Evolutionary conservation across 2,888 invertebrate genomes (phyloP).

Genomic region (Rhingia rostrata): DNA sequence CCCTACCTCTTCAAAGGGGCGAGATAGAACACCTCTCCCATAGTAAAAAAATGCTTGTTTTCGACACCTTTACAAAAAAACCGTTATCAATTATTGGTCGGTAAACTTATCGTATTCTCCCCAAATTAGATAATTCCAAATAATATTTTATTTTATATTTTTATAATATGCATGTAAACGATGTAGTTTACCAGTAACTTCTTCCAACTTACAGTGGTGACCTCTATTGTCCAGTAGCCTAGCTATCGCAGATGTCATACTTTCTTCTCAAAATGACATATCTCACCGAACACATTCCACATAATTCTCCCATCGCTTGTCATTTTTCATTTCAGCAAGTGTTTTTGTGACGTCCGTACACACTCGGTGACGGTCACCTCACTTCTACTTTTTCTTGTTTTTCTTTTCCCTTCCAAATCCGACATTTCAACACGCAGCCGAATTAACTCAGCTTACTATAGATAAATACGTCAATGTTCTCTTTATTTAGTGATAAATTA

Average conservation of each 20-base stretch:
- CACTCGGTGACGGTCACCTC: conserved; percentile 36
- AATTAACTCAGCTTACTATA: conserved; percentile 1
- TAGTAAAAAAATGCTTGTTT: too few relatives aligned
- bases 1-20: too few relatives aligned
- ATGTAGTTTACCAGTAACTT: neutral
- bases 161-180: neutral
- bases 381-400: conserved; percentile 40
- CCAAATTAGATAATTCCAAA: too few relatives aligned
- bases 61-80: too few relatives aligned
- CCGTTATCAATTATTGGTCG: too few relatives aligned
- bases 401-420: neutral
- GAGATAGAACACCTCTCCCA: too few relatives aligned
- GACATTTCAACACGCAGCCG: conserved; percentile 20
- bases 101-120: too few relatives aligned
- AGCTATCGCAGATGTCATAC: neutral
- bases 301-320: conserved; percentile 58
- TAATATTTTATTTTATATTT: too few relatives aligned
- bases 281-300: conserved; percentile 35
- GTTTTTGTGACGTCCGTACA: conserved; percentile 41
- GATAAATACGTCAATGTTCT: conserved; percentile 7
- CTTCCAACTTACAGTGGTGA: neutral
- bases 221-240: conserved; percentile 25
- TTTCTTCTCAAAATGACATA: conserved; percentile 30
- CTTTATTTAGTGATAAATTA: conserved; percentile 47
- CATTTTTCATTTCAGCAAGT: conserved; percentile 39